Evolutionary conservation across 2,888 invertebrate genomes (phyloP).

Genomic region (Eristalinus aeneus): DNA sequence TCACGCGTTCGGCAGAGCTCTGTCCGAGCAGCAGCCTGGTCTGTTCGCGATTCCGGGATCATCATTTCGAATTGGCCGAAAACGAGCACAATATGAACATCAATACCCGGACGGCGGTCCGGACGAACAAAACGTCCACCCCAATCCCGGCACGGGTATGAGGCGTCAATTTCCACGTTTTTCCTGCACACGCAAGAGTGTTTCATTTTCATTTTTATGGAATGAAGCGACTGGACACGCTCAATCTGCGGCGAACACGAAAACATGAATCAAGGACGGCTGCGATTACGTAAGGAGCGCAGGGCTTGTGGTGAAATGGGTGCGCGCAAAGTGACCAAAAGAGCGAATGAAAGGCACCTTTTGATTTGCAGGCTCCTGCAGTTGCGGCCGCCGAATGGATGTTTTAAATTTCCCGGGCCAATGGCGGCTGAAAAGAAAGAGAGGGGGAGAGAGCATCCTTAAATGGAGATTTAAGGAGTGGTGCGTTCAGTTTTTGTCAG

Average conservation of each 20-base stretch:
- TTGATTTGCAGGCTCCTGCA: conserved; percentile 32
- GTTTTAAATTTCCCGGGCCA: conserved; percentile 33
- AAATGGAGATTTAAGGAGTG: conserved; percentile 34
- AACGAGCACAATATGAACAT: conserved; percentile 49
- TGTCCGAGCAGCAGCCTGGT: not conserved
- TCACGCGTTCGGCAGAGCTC: not conserved
- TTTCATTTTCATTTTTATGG: not conserved
- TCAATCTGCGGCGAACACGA: conserved; percentile 7
- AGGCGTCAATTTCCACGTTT: conserved; percentile 4
- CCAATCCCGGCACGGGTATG: not conserved
- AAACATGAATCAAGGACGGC: conserved; percentile 16
- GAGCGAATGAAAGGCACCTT: conserved; percentile 30
- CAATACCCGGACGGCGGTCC: conserved; percentile 32
- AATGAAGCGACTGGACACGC: not conserved
- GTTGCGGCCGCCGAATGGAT: conserved; percentile 29
- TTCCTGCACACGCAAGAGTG: not conserved
- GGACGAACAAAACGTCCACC: not conserved
- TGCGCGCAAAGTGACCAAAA: conserved; percentile 13
- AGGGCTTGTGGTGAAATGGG: conserved; percentile 5
- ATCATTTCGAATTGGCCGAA: conserved; percentile 30
- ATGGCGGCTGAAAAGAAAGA: too few species aligned
- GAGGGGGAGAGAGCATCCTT: conserved; percentile 8
- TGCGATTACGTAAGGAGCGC: not conserved
- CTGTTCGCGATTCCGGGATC: conserved; percentile 19
- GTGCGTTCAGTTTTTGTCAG: not conserved